Conservation (phyloP, 1,140 invertebrate species). For the Heliconius hermathena region DNA sequence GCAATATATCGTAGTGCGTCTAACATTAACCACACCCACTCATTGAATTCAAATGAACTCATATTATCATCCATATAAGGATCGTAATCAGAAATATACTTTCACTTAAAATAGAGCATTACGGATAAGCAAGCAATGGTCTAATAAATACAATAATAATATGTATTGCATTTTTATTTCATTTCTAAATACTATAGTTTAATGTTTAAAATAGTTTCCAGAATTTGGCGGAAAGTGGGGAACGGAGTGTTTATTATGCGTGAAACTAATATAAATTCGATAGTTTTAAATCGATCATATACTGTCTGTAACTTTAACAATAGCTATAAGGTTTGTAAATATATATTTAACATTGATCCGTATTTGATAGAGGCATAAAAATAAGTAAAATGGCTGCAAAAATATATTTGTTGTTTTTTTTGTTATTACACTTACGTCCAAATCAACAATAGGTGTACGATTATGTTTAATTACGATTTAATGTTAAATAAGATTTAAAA, state of each 20-base stretch:
- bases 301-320: not conserved
- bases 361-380: not conserved
- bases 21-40: not conserved
- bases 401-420: not conserved
- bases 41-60: not conserved
- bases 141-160: conserved; percentile 2
- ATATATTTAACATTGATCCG: not conserved
- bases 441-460: conserved; percentile 1
- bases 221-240: no score
- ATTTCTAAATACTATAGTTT: not conserved
- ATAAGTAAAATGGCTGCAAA: not conserved
- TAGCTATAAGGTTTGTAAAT: not conserved
- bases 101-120: conserved; percentile 5
- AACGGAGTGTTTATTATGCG: no score
- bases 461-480: conserved; percentile 12
- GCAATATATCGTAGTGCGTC: not conserved
- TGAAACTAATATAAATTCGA: no score
- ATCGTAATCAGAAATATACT: not conserved
- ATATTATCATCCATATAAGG: conserved; percentile 1
- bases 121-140: not conserved
- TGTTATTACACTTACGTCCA: not conserved
- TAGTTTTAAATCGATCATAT: not conserved
- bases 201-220: no score
- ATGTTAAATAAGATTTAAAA: conserved; percentile 35
- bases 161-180: conserved; percentile 6